phyloP scores from a whole-genome alignment of 2,888 invertebrate genomes.

The Drosophila quinaria region DNA sequence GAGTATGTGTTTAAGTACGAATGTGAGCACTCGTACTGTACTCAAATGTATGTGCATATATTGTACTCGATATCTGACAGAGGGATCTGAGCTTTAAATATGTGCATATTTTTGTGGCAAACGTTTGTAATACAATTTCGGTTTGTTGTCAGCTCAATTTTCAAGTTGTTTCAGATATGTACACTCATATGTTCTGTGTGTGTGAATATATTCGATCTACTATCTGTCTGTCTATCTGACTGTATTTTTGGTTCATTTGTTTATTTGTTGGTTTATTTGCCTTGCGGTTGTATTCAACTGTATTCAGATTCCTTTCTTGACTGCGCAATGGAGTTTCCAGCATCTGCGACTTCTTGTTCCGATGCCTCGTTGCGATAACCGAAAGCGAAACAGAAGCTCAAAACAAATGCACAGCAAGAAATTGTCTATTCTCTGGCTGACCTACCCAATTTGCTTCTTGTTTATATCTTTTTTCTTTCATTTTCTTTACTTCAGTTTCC shows the following conservation, averaged over 20 bases:
- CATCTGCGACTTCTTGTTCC: constrained; percentile 38
- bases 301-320: constrained; percentile 62
- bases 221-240: constrained; percentile 22
- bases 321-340: constrained; percentile 51
- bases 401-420: constrained; percentile 59
- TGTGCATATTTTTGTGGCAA: constrained; percentile 71
- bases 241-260: constrained; percentile 47
- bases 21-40: constrained; percentile 29
- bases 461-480: constrained; percentile 8
- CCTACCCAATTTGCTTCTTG: constrained; percentile 47
- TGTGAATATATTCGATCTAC: constrained; percentile 27
- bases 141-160: constrained; percentile 82
- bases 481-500: constrained; percentile 1
- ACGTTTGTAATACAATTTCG: constrained; percentile 75
- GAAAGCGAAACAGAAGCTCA: constrained; percentile 31
- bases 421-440: constrained; percentile 35
- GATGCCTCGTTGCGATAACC: constrained; percentile 45
- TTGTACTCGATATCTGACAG: constrained; percentile 36
- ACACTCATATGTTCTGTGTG: constrained; percentile 19
- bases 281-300: constrained; percentile 38
- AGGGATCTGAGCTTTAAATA: constrained; percentile 69
- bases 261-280: constrained; percentile 57
- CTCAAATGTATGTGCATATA: constrained; percentile 49
- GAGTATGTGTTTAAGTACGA: constrained; percentile 7
- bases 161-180: constrained; percentile 67